Percentiles rank a stretch among this genome's conserved stretches.
These are phyloP conservation scores for Nesidiocoris tenuis DNA, from an alignment of 2,888 invertebrate genomes.

Conservation along the genomic window DNA sequence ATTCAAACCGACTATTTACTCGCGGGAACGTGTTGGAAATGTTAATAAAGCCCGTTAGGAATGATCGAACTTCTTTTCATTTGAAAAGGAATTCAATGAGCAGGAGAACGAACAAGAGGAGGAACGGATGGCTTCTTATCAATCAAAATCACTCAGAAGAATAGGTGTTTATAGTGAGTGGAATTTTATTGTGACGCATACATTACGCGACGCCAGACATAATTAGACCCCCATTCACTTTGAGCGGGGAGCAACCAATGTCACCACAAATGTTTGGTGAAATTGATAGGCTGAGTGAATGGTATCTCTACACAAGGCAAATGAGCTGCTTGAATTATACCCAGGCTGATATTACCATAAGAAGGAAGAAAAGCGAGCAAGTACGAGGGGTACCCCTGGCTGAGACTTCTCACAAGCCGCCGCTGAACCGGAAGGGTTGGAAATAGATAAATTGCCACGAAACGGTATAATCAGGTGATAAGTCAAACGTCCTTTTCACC, in stretches of 20 bases:
- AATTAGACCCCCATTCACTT: conserved; percentile 42
- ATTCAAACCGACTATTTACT: too few species aligned
- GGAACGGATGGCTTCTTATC: conserved; percentile 10
- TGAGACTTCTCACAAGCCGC: background rate
- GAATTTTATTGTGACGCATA: conserved; percentile 36
- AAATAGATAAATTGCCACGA: conserved; percentile 32
- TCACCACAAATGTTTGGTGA: conserved; percentile 31
- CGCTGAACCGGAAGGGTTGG: conserved; percentile 26
- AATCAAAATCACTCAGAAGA: conserved; percentile 23
- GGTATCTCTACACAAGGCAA: conserved; percentile 9
- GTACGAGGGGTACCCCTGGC: background rate
- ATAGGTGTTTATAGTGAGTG: conserved; percentile 39
- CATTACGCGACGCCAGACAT: conserved; percentile 7
- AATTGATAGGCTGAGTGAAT: conserved; percentile 9
- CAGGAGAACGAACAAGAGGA: background rate
- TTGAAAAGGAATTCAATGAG: background rate
- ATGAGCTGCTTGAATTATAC: conserved; percentile 38
- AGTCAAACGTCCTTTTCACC: conserved; percentile 43
- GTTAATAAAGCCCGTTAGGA: conserved; percentile 15
- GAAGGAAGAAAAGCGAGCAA: conserved; percentile 18
- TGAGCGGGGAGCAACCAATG: background rate
- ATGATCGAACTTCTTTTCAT: conserved; percentile 11
- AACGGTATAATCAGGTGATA: conserved; percentile 44
- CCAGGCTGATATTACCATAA: conserved; percentile 23
- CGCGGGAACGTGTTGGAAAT: too few species aligned